Evolutionary conservation across 2,797 vertebrate species (phyloP), one percentile per base, ranked within the genome.

Genomic region (Arctocebus calabarensis): DNA sequence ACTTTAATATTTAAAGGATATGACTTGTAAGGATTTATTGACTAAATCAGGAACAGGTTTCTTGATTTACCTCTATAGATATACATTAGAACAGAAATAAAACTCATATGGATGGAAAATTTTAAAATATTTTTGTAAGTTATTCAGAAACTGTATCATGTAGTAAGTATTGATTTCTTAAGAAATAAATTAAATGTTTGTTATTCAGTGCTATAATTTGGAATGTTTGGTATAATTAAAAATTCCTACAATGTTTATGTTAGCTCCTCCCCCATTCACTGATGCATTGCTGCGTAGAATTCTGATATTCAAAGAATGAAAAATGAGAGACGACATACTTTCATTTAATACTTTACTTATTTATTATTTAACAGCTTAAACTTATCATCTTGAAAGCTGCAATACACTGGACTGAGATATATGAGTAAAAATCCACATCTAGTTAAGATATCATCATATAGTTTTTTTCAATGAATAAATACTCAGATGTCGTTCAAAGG

Each of bases 111-210:
- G 7, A 40, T 66, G 11, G 17, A 23, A 25, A 92, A 23, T 81
- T 91, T 94, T 84, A 88, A 61, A 73, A 1, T 29, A 57, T 2
- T 86, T 88, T 84, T 78, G 48, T 52, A 89, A 22, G 27, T 37
- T 64, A 94, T 17, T 75, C 61, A 89, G n/a, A 93, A 83, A 86
- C 66, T 92, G 4, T 27, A 86, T 94, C 23, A 87, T 84, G 23
- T 13, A 91, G 34, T 68, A 95, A 84, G 23, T n/a, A 64, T 45
- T 61, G 23, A 27, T 64, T 71, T 87, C 61, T 91, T 83, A 79
- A 79, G n/a, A 37, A 27, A 52, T 32, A 37, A 90, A 78, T 55
- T 74, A 84, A 85, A 89, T 86, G 29, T 78, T 90, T 79, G 29
- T 61, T 93, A 75, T 40, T 88, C 6, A 74, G 8, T 83, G 40